phyloP scores from a whole-genome alignment of 2,888 invertebrate species.

The Lysandra coridon region DNA sequence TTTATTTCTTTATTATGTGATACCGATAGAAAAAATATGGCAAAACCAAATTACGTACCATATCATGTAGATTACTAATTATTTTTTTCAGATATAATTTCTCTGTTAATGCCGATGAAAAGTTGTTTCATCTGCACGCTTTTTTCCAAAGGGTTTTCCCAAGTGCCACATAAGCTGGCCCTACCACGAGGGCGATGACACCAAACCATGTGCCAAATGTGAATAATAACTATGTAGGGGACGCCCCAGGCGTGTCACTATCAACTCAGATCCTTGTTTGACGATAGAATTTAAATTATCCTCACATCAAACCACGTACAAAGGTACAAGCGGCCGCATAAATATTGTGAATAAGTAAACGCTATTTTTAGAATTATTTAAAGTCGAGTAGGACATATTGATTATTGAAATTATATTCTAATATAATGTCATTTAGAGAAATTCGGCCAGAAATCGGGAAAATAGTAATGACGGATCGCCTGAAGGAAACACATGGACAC shows the following conservation, averaged over 20 bases:
- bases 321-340: conserved; percentile 1
- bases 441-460: no score
- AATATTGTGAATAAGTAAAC: not conserved
- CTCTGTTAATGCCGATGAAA: no score
- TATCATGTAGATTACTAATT: no score
- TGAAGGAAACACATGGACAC: no score
- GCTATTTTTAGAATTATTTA: not conserved
- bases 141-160: conserved; percentile 41
- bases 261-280: conserved; percentile 62
- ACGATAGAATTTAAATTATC: conserved; percentile 57
- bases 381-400: not conserved
- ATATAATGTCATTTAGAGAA: no score
- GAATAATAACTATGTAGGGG: conserved; percentile 68
- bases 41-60: no score
- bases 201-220: conserved; percentile 62
- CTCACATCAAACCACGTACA: conserved; percentile 10
- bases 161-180: conserved; percentile 43
- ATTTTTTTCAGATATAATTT: no score
- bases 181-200: conserved; percentile 57
- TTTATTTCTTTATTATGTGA: no score
- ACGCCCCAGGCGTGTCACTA: conserved; percentile 51
- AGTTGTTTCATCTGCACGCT: no score
- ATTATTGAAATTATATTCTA: not conserved
- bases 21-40: no score
- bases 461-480: no score